Evolutionary conservation across 2,113 vertebrate species (phyloP), one percentile per base, ranked within the genome.

Genomic region (Etia nguti): DNA sequence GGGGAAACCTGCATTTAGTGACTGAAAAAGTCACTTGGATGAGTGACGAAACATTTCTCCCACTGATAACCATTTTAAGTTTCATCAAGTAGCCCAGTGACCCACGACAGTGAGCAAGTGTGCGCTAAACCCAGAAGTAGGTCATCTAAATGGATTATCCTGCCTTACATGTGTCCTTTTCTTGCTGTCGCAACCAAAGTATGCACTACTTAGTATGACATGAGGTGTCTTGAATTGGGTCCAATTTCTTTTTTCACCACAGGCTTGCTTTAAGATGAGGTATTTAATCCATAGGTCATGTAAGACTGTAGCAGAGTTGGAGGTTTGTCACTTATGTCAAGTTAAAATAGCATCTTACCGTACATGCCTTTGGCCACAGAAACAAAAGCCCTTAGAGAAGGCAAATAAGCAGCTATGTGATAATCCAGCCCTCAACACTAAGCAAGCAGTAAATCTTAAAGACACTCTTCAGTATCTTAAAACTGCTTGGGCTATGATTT

Each of bases 221-320:
- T 0, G 11, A 41, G 20, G 62, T 20, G 20, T 65, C 59, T 20
- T 34, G 59, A 36, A 0, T 0, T 62, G 31, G 18, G 0, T 8
- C 31, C 34, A 8, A 12, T 10, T 2, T 22, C 57, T 60, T 60
- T 60, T 59, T 10, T 60, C 57, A 20, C 29, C 29, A 60, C 57
- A 60, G 26, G 16, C 16, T 2, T 60, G 57, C 18, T 60, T 60
- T 60, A 34, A 18, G 57, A 9, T 18, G 2, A 10, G 26, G 29
- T 2, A 16, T 48, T 3, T 73, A 46, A 48, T 26, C 22, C 15
- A 3, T 12, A 6, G 31, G 10, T 10, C 3, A 7, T 6, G 4
- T n/a, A n/a, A 4, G 60, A 65, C 34, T 36, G 2, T 4, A 4
- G 62, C 20, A 22, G 62, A 38, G 60, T 13, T 38, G 3, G 8